Percentiles rank a stretch among this genome's conserved stretches.
Evolutionary conservation across 2,888 invertebrate species (phyloP).

Genomic region (Tiliacea aurago): DNA sequence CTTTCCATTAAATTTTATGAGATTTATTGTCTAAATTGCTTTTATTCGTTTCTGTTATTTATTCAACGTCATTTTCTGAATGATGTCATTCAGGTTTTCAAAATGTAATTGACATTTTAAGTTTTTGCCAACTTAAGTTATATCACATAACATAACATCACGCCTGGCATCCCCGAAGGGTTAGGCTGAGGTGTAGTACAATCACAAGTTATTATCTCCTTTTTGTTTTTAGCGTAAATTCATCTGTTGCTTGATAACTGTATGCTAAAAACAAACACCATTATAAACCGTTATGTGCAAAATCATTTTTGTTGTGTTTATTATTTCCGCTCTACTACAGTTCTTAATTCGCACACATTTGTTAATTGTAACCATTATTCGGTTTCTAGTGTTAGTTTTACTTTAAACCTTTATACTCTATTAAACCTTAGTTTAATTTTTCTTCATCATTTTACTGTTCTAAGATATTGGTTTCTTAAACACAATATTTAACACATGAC

Average conservation of each 20-base stretch:
- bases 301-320: constrained; percentile 39
- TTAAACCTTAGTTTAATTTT: neutral
- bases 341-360: constrained; percentile 38
- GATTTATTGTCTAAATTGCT: neutral
- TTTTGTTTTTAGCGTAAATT: neutral
- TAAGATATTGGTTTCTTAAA: no score
- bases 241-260: neutral
- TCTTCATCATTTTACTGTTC: neutral
- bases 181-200: no score
- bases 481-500: neutral
- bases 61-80: neutral
- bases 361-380: constrained; percentile 20
- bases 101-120: neutral
- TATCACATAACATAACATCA: no score
- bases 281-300: constrained; percentile 17
- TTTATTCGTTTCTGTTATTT: neutral
- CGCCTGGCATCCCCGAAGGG: no score
- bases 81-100: neutral
- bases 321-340: constrained; percentile 47
- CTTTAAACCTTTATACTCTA: constrained; percentile 5
- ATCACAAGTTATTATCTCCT: no score
- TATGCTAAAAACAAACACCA: constrained; percentile 12
- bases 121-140: neutral
- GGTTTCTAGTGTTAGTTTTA: constrained; percentile 8
- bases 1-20: neutral